phyloP scores from a whole-genome alignment of 2,113 vertebrate genomes.

The Arizona elegans region DNA sequence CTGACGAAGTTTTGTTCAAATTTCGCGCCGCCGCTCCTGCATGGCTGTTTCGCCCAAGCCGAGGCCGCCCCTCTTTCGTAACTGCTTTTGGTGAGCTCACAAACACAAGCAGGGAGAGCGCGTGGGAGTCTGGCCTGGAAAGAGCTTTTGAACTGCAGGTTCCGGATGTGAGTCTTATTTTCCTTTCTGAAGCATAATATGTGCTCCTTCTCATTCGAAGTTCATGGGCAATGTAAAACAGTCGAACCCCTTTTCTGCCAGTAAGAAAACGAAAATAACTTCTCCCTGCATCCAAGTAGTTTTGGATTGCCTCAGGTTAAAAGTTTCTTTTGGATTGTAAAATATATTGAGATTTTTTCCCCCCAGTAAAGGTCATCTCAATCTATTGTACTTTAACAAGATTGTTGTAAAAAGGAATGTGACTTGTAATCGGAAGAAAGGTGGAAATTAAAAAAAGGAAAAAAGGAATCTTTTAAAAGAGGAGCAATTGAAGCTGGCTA shows the following conservation, averaged over 20 bases:
- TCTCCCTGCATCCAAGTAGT: not conserved
- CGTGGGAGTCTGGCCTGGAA: not conserved
- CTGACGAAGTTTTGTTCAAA: not conserved
- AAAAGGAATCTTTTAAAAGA: not conserved
- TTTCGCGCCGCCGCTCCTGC: not conserved
- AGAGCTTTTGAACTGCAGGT: not conserved
- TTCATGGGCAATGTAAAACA: not conserved
- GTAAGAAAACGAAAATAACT: not conserved
- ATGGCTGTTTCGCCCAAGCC: not conserved
- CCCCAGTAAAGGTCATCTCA: not conserved
- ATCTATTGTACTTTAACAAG: not conserved
- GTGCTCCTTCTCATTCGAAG: not conserved
- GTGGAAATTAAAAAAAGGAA: not conserved
- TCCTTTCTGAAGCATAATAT: not conserved
- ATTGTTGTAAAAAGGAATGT: not conserved
- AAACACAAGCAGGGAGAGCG: not conserved
- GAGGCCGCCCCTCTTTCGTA: not conserved
- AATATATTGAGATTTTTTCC: not conserved
- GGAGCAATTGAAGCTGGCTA: not conserved
- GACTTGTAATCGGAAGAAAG: not conserved
- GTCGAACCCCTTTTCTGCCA: not conserved
- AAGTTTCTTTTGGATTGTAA: not conserved
- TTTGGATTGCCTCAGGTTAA: not conserved
- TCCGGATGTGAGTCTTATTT: not conserved
- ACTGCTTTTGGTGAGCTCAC: not conserved